Percentiles rank a stretch among this genome's conserved stretches.
phyloP scores from a whole-genome alignment of 2,888 invertebrate species.

The Penaeus monodon region DNA sequence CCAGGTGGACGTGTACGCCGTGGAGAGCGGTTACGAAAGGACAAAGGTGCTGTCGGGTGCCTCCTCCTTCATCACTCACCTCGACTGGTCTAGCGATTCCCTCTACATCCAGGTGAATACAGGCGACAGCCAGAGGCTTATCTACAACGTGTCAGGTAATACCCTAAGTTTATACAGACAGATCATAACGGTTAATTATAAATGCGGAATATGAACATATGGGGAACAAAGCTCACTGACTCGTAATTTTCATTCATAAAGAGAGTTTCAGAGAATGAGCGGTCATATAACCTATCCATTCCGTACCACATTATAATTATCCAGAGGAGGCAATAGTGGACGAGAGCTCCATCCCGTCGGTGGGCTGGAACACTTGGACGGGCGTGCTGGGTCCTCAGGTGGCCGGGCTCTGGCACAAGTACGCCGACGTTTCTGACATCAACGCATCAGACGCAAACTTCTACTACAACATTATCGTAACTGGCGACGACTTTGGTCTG shows the following conservation, averaged over 20 bases:
- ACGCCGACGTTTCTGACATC: slow-evolving; percentile 71
- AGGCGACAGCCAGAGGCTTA: slow-evolving; percentile 70
- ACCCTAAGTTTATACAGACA: neutral
- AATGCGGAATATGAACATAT: too few species aligned
- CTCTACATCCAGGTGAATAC: slow-evolving; percentile 70
- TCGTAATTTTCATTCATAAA: too few species aligned
- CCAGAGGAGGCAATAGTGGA: slow-evolving; percentile 35
- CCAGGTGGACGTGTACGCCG: slow-evolving; percentile 69
- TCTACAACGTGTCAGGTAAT: slow-evolving; percentile 70
- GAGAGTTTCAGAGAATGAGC: too few species aligned
- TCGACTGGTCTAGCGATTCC: slow-evolving; percentile 72
- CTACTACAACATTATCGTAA: slow-evolving; percentile 69
- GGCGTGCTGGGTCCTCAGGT: slow-evolving; percentile 69
- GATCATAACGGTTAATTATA: neutral
- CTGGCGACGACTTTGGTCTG: slow-evolving; percentile 71
- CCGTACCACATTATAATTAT: too few species aligned
- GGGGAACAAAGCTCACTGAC: too few species aligned
- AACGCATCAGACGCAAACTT: slow-evolving; percentile 69
- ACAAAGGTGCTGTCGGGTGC: slow-evolving; percentile 69
- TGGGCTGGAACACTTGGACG: slow-evolving; percentile 71
- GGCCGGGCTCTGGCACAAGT: slow-evolving; percentile 71
- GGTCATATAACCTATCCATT: too few species aligned
- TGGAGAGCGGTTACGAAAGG: slow-evolving; percentile 66
- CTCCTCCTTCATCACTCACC: slow-evolving; percentile 71
- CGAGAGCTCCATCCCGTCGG: slow-evolving; percentile 25